Conservation (phyloP, 2,888 invertebrate species). For the Lasiommata megera region DNA sequence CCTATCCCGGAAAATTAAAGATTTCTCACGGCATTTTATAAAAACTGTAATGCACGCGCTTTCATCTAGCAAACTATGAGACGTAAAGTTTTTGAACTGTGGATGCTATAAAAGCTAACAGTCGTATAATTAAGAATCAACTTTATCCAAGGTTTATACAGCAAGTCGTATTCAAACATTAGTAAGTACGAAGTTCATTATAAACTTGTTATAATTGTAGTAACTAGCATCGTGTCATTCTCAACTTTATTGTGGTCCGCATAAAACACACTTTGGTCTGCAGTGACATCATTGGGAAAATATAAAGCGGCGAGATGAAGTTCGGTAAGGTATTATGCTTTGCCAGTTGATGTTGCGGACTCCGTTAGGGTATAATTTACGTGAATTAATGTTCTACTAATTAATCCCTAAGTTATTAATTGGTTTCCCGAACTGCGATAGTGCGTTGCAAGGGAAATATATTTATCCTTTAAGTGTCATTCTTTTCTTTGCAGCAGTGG, state of each 20-base stretch:
- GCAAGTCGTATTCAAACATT: slow-evolving; percentile 26
- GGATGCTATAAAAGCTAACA: background rate
- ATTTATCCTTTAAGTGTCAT: no score
- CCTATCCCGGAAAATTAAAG: no score
- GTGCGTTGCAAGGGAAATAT: no score
- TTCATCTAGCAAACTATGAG: no score
- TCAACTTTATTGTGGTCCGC: background rate
- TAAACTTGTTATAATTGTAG: slow-evolving; percentile 26
- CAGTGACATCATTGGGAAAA: background rate
- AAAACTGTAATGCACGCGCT: no score
- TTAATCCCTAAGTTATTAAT: background rate
- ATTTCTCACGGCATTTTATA: no score
- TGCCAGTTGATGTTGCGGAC: background rate
- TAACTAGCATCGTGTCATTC: slow-evolving; percentile 1
- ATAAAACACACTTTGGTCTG: background rate
- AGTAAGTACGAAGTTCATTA: slow-evolving; percentile 25
- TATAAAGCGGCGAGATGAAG: slow-evolving; percentile 2
- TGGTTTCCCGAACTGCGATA: no score
- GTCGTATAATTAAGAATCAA: slow-evolving; percentile 28
- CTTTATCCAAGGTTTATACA: slow-evolving; percentile 27
- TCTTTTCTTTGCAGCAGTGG: no score
- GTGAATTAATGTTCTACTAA: background rate
- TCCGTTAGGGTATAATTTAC: background rate
- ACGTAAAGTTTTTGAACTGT: background rate
- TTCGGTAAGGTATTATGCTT: slow-evolving; percentile 4